phyloP scores from a whole-genome alignment of 2,888 invertebrate species.

The Empis livida region DNA sequence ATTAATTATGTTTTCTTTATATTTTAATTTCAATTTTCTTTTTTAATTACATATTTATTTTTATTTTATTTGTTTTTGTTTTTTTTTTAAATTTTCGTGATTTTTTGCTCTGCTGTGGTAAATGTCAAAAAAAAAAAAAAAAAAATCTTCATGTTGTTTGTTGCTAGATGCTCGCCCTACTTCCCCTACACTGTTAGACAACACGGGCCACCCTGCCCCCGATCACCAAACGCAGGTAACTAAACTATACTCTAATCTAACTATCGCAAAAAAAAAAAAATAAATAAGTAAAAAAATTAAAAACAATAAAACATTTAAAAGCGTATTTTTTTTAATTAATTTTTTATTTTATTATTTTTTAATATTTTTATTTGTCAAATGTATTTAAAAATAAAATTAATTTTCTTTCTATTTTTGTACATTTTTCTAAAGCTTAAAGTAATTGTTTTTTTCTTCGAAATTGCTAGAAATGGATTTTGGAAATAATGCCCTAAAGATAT shows the following conservation, averaged over 20 bases:
- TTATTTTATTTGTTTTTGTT: neutral
- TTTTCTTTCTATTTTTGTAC: too few relatives aligned
- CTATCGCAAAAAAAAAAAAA: neutral
- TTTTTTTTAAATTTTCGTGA: slow-evolving; percentile 10
- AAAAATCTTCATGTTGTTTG: slow-evolving; percentile 61
- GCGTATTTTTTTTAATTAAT: neutral
- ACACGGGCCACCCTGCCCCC: slow-evolving; percentile 65
- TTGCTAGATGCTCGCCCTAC: slow-evolving; percentile 89
- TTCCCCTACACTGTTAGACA: slow-evolving; percentile 79
- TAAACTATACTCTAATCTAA: slow-evolving; percentile 28
- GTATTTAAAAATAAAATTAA: too few relatives aligned
- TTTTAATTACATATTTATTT: neutral
- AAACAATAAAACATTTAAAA: neutral
- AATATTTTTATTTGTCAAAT: neutral
- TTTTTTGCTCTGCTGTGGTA: slow-evolving; percentile 38
- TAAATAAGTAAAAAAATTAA: too few relatives aligned
- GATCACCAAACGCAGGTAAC: slow-evolving; percentile 61
- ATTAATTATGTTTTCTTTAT: neutral
- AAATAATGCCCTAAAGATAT: too few relatives aligned
- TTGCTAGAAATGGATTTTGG: too few relatives aligned
- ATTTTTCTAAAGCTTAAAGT: too few relatives aligned
- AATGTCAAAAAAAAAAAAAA: slow-evolving; percentile 29
- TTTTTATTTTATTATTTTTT: neutral
- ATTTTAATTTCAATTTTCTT: neutral
- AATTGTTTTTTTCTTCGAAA: too few relatives aligned